These are phyloP conservation scores for Rhopalosiphum padi DNA, from an alignment of 1,140 invertebrate genomes.

Conservation along the genomic window DNA sequence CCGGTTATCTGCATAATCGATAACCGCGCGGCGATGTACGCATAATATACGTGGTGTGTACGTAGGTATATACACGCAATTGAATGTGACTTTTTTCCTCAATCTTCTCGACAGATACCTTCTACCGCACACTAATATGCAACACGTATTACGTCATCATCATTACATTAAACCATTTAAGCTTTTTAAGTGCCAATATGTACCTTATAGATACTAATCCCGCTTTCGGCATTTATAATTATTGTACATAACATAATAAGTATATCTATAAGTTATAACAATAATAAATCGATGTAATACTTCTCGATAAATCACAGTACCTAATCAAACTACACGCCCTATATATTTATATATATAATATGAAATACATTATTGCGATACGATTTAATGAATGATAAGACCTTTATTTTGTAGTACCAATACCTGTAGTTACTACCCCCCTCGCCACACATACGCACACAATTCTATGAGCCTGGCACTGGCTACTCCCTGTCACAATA, in stretches of 20 bases:
- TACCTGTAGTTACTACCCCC: not conserved
- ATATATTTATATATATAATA: not conserved
- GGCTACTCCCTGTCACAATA: no score
- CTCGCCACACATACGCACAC: not conserved
- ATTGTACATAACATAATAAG: not conserved
- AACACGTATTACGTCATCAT: not conserved
- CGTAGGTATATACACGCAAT: not conserved
- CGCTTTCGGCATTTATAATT: not conserved
- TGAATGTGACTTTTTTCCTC: not conserved
- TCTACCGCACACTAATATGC: not conserved
- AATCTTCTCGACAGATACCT: not conserved
- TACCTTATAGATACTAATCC: not conserved
- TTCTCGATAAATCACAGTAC: not conserved
- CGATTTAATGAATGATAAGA: not conserved
- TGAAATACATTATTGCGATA: not conserved
- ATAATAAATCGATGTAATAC: not conserved
- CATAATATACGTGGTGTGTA: not conserved
- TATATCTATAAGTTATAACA: not conserved
- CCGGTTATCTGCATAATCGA: slow-evolving; percentile 31
- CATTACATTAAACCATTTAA: not conserved
- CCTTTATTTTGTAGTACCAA: not conserved
- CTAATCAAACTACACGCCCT: not conserved
- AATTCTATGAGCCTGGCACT: not conserved
- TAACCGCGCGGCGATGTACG: not conserved
- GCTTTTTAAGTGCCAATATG: not conserved